These are phyloP conservation scores for Panthera tigris DNA, from an alignment of 2,113 vertebrate species.

Conservation along the genomic window DNA sequence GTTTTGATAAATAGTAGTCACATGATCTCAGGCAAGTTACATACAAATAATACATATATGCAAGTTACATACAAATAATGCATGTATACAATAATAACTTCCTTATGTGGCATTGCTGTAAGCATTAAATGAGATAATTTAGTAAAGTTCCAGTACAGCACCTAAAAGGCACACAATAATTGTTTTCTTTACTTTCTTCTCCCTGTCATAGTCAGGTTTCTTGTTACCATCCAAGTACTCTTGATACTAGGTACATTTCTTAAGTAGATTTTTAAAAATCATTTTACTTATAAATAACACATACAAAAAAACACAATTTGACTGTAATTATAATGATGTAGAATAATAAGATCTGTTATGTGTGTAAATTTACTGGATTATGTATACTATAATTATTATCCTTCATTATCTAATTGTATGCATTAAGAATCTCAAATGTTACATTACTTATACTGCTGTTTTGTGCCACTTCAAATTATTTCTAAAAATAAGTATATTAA, in stretches of 20 bases:
- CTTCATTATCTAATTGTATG: conserved; percentile 32
- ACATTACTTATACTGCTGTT: background rate
- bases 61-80: background rate
- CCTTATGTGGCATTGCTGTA: background rate
- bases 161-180: background rate
- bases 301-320: background rate
- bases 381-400: background rate
- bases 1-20: background rate
- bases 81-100: background rate
- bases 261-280: background rate
- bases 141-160: background rate
- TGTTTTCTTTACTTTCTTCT: background rate
- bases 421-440: background rate
- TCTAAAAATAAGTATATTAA: conserved; percentile 17
- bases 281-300: background rate
- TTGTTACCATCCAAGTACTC: background rate
- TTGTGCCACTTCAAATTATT: background rate
- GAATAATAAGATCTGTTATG: background rate
- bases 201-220: background rate
- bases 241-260: background rate
- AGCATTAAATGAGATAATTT: background rate
- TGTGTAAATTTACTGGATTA: background rate
- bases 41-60: background rate
- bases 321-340: background rate
- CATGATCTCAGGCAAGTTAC: background rate